A percentile compares a stretch with the other conserved stretches of the same genome.
phyloP scores from a whole-genome alignment of 2,113 vertebrate genomes.

The Melospiza georgiana region DNA sequence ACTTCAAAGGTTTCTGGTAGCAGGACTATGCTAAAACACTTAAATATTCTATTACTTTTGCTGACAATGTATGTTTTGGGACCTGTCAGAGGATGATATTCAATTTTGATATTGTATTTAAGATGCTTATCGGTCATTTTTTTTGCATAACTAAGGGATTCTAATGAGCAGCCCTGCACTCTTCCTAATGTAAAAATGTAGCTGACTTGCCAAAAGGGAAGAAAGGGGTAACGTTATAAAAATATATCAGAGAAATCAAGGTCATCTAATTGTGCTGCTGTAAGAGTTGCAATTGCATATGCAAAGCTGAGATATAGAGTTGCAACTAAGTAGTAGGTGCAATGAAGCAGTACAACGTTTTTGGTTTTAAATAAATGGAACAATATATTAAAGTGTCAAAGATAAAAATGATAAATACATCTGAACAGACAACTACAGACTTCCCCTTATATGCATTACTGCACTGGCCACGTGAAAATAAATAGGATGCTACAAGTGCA shows the following conservation, averaged over 20 bases:
- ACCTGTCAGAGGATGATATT: not conserved
- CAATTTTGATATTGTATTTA: not conserved
- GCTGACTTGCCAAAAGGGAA: conserved; percentile 68
- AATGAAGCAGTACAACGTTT: not conserved
- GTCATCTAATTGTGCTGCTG: not conserved
- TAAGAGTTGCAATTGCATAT: not conserved
- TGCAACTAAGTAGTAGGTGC: not conserved
- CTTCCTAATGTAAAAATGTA: not conserved
- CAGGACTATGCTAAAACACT: not conserved
- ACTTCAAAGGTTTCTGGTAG: not conserved
- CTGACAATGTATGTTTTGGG: not conserved
- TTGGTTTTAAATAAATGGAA: not conserved
- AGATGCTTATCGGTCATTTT: not conserved
- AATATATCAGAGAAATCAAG: not conserved
- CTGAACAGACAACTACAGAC: not conserved
- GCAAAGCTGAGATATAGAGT: not conserved
- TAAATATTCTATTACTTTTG: not conserved
- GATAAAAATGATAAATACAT: not conserved
- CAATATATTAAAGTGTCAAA: not conserved
- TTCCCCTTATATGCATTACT: not conserved
- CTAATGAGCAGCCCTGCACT: not conserved
- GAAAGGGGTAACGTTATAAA: not conserved
- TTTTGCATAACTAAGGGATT: not conserved
- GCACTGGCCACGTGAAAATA: not conserved
- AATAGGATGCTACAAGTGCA: not conserved